Evolutionary conservation across 2,113 vertebrate genomes (phyloP).

Genomic region (Triplophysa rosa): DNA sequence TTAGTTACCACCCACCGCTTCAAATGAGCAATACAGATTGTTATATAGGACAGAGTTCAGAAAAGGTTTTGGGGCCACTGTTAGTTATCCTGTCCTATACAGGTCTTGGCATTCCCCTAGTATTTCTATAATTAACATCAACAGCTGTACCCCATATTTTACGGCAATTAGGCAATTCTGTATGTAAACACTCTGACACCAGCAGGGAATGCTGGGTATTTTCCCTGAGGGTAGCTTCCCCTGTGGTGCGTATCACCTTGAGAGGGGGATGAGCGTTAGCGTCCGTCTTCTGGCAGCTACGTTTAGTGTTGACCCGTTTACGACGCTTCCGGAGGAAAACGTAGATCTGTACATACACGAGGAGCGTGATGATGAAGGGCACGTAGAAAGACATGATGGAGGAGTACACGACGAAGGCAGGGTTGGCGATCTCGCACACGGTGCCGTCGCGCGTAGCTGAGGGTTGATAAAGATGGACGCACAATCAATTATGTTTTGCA

Average conservation of each 20-base stretch:
- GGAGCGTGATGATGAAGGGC: slow-evolving; percentile 79
- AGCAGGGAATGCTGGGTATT: slow-evolving; percentile 20
- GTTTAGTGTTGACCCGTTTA: slow-evolving; percentile 77
- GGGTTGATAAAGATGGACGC: slow-evolving; percentile 41
- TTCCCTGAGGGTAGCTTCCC: slow-evolving; percentile 5
- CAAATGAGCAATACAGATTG: no score
- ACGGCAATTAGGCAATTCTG: not conserved
- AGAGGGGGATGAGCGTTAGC: slow-evolving; percentile 61
- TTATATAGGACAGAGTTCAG: not conserved
- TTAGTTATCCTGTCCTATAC: not conserved
- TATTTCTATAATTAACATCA: slow-evolving; percentile 42
- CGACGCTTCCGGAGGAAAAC: slow-evolving; percentile 76
- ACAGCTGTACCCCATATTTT: slow-evolving; percentile 30
- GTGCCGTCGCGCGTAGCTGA: slow-evolving; percentile 74
- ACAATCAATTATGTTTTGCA: not conserved
- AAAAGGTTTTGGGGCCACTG: not conserved
- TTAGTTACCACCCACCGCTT: no score
- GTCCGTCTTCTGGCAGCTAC: slow-evolving; percentile 60
- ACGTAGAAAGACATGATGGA: slow-evolving; percentile 82
- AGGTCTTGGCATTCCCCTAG: slow-evolving; percentile 20
- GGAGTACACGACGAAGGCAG: slow-evolving; percentile 78
- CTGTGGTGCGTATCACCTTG: slow-evolving; percentile 66
- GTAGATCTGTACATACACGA: slow-evolving; percentile 80
- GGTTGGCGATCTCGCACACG: slow-evolving; percentile 76
- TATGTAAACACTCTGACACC: slow-evolving; percentile 15